Percentiles rank a stretch among this genome's conserved stretches.
These are phyloP conservation scores for Lucilia sericata DNA, from an alignment of 1,140 invertebrate species.

Conservation along the genomic window DNA sequence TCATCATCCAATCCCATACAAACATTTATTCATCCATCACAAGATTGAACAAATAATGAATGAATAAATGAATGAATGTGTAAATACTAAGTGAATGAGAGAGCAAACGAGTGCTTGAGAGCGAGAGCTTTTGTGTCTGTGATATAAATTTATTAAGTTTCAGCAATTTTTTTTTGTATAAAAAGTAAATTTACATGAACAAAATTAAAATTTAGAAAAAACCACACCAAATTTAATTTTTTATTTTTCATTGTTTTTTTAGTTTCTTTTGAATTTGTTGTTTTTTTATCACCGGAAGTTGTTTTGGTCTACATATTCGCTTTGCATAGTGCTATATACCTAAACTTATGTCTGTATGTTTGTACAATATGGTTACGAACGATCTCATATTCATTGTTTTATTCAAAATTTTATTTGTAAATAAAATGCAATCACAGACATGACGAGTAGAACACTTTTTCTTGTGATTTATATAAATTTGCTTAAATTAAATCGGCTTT, in stretches of 20 bases:
- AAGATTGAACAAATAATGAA: neutral
- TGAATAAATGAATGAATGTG: neutral
- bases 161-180: too few species aligned
- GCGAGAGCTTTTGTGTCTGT: neutral
- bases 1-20: too few species aligned
- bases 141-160: neutral
- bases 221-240: neutral
- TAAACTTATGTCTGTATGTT: neutral
- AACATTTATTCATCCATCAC: neutral
- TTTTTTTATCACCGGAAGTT: slow-evolving; percentile 37
- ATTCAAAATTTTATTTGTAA: too few species aligned
- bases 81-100: neutral
- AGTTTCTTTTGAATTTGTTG: neutral
- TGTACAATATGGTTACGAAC: neutral
- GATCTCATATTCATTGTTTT: neutral
- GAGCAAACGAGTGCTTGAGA: neutral
- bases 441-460: too few species aligned
- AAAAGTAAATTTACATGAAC: neutral
- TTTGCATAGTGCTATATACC: neutral
- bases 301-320: slow-evolving; percentile 37
- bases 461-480: too few species aligned
- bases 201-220: neutral
- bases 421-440: too few species aligned
- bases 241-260: neutral
- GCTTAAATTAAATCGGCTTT: too few species aligned